Evolutionary conservation across 2,113 vertebrate species (phyloP), one percentile per base, ranked within the genome.

Genomic region (Scytalopus superciliaris): DNA sequence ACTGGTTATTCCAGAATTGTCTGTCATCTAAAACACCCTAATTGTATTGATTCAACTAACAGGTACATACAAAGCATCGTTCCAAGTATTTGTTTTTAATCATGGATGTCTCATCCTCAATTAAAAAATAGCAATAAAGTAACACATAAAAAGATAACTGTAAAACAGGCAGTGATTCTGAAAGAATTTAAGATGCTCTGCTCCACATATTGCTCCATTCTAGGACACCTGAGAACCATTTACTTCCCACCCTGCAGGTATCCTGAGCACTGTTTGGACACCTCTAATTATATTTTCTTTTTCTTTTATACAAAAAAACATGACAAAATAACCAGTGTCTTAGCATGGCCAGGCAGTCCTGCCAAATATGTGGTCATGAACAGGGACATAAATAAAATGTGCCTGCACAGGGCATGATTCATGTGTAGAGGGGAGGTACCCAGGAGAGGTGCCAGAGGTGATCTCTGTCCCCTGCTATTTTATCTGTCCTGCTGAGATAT

Each of bases 401-500:
- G 19, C 44, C 53, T 82, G 52, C 31, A 39, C 40, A 68, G 63
- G 77, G 14, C 52, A 37, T 81, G 60, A 75, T 60, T 81, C 24
- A 23, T 72, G 55, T 49, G 19, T 49, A n/a, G 60, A 91, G 44
- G 19, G 56, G 40, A 94, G 44, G 66, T 52, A n/a, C 39, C 47
- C 59, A 70, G 83, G 56, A 95, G 76, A 91, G 2, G 9, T 89
- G 73, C 91, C 93, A 92, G 69, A 42, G 69, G 56, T 96, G 81
- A 95, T 64, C 33, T 95, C 64, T 66, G 49, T 63, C 44, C 44
- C 49, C 69, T 82, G 87, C 62, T 87, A 87, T 94, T 95, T 95
- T 75, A 93, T 95, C 91, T 84, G 23, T 31, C 91, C 66, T 67
- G 73, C 92, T 86, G 52, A 84, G 42, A 72, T 68, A 93, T 66